Conservation (phyloP, 2,797 vertebrate species). For the Tragelaphus eurycerus region DNA sequence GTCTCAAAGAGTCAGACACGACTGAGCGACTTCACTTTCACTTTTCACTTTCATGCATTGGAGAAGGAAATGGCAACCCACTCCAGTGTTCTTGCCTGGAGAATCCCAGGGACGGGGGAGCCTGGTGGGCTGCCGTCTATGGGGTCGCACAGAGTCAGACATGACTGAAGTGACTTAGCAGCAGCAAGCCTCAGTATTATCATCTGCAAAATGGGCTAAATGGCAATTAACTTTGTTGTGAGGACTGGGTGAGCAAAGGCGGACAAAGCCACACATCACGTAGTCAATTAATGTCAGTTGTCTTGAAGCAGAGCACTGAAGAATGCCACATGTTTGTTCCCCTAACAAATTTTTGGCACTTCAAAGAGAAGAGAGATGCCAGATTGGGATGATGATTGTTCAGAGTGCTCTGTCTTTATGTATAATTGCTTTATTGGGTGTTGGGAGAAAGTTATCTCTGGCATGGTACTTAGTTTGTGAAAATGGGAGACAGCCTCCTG, state of each 20-base stretch:
- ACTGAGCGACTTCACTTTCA: too few species aligned
- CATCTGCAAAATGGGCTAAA: not conserved
- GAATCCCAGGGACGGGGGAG: too few species aligned
- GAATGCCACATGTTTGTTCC: not conserved
- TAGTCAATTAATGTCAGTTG: not conserved
- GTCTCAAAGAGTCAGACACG: too few species aligned
- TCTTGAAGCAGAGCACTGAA: not conserved
- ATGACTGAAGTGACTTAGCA: too few species aligned
- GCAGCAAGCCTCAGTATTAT: not conserved
- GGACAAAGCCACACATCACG: not conserved
- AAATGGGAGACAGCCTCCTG: not conserved
- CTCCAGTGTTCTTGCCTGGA: too few species aligned
- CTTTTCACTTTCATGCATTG: too few species aligned
- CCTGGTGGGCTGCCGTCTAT: too few species aligned
- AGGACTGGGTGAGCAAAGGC: not conserved
- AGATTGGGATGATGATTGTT: not conserved
- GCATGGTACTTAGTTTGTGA: not conserved
- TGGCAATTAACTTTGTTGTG: not conserved
- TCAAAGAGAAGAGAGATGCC: not conserved
- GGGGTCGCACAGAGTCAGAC: too few species aligned
- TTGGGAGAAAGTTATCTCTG: not conserved
- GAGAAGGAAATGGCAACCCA: too few species aligned
- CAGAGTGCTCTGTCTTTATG: not conserved
- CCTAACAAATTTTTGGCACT: not conserved
- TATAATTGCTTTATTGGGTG: not conserved